A percentile compares a stretch with the other conserved stretches of the same genome.
phyloP scores from a whole-genome alignment of 37 sponge, comb jelly and placozoan species.

The Ianthella basta region DNA sequence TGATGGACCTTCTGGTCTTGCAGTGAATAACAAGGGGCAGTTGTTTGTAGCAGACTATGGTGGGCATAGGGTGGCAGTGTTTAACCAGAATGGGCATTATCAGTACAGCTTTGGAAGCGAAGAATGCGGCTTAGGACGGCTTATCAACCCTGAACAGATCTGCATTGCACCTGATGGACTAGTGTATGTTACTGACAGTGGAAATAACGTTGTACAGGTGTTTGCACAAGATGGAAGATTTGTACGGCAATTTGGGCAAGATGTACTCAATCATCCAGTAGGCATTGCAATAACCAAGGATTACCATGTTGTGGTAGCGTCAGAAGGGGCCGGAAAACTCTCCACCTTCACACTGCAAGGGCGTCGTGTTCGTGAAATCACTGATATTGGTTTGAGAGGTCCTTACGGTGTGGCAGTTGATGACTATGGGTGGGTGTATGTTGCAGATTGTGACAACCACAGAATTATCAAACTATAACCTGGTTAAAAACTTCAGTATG shows the following conservation, averaged over 20 bases:
- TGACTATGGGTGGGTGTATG: background rate
- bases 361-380: background rate
- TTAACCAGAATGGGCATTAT: background rate
- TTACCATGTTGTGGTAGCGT: background rate
- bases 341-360: conserved; percentile 4
- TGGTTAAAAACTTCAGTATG: no score
- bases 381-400: background rate
- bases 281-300: background rate
- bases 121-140: background rate
- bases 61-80: background rate
- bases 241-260: no score
- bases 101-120: background rate
- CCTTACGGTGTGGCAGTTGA: conserved; percentile 4
- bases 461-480: background rate
- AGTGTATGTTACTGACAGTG: background rate
- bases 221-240: no score
- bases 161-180: background rate
- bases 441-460: background rate
- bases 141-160: background rate
- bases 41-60: background rate
- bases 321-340: background rate
- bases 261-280: no score
- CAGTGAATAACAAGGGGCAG: conserved; percentile 5
- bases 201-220: no score
- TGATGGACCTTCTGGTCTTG: background rate